phyloP scores from a whole-genome alignment of 2,113 vertebrate species.

The Dipodomys stephensi region DNA sequence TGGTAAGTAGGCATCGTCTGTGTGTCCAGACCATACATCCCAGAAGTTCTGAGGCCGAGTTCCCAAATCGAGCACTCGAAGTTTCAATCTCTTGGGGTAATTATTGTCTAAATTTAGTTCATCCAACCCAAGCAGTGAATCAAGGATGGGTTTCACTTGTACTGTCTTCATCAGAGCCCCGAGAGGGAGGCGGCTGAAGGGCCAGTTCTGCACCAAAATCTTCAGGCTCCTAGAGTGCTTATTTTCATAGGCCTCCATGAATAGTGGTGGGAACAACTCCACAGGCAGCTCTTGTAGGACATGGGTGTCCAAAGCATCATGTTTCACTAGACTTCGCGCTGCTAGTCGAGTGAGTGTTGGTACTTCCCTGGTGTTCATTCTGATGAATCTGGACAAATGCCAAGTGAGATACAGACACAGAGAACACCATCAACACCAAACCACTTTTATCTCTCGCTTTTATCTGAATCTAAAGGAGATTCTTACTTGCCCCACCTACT shows the following conservation, averaged over 20 bases:
- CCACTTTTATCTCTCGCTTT: neutral
- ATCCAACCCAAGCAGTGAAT: neutral
- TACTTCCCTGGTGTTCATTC: neutral
- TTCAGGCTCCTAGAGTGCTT: neutral
- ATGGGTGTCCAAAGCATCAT: neutral
- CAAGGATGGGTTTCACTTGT: neutral
- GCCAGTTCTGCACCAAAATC: neutral
- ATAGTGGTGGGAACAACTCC: neutral
- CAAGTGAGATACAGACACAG: neutral
- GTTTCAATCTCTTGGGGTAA: neutral
- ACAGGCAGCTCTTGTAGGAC: neutral
- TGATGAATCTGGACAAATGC: neutral
- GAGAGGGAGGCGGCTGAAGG: no score
- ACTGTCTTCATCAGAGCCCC: neutral
- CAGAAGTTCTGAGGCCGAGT: neutral
- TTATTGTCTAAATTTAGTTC: neutral
- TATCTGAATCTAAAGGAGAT: neutral
- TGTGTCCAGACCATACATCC: neutral
- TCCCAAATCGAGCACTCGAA: neutral
- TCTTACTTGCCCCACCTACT: fast-evolving
- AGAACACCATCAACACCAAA: no score
- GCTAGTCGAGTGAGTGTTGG: neutral
- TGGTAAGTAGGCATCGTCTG: no score
- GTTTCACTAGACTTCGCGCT: neutral
- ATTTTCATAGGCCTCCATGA: neutral